Percentiles rank a stretch among this genome's conserved stretches.
Conservation (phyloP, 2,797 vertebrate species). For the Cirrhinus mrigala region DNA sequence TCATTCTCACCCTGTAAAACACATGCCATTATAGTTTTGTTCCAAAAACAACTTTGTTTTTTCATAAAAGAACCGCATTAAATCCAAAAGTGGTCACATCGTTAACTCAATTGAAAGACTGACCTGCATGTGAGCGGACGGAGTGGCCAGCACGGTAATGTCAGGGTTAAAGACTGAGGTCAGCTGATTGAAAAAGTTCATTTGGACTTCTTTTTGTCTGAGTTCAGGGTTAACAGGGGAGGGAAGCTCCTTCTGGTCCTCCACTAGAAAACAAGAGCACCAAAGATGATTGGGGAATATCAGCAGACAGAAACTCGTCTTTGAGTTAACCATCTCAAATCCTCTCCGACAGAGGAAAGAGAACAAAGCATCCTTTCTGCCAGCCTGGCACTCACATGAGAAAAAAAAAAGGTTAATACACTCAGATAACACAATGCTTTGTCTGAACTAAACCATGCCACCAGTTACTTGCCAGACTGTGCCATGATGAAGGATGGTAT, state of each 20-base stretch:
- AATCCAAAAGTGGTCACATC: conserved; percentile 28
- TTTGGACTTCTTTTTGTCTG: conserved; percentile 96
- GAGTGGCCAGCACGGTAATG: conserved; percentile 80
- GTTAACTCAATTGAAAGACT: conserved; percentile 22
- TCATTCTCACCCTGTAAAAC: conserved; percentile 87
- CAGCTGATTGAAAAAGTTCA: conserved; percentile 98
- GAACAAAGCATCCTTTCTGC: conserved; percentile 51
- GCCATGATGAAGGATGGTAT: not conserved
- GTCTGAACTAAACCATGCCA: conserved; percentile 29
- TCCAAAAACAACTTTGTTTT: not conserved
- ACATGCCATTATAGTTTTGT: not conserved
- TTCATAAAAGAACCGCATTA: not conserved
- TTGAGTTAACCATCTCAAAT: conserved; percentile 35
- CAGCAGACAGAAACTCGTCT: conserved; percentile 31
- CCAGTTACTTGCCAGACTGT: not conserved
- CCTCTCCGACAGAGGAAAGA: conserved; percentile 18
- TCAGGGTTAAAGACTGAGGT: conserved; percentile 97
- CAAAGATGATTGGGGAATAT: conserved; percentile 1
- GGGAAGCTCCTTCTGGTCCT: conserved; percentile 95
- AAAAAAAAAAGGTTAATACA: conserved; percentile 9
- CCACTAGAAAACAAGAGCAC: conserved; percentile 79
- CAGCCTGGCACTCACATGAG: conserved; percentile 2
- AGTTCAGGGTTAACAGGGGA: conserved; percentile 93
- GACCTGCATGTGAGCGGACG: conserved; percentile 83
- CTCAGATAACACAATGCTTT: conserved; percentile 28